A percentile compares a stretch with the other conserved stretches of the same genome.
phyloP scores from a whole-genome alignment of 2,797 vertebrate genomes.

The Schizothorax lantsangensis region DNA sequence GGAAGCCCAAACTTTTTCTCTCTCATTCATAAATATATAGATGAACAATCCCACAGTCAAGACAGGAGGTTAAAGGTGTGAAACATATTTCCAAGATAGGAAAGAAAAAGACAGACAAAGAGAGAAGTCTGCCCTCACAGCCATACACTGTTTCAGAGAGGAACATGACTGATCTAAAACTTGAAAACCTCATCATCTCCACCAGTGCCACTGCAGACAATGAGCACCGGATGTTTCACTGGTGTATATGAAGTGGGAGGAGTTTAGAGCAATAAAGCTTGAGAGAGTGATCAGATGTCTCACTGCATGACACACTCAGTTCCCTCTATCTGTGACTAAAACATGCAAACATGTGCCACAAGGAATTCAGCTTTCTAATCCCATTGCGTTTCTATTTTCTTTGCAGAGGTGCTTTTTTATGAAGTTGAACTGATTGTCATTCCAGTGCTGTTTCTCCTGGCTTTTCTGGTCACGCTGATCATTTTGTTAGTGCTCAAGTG shows the following conservation, averaged over 20 bases:
- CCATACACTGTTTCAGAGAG: background rate
- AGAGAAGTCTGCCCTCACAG: too few relatives aligned
- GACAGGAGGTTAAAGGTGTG: background rate
- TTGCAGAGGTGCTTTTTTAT: slow-evolving; percentile 65
- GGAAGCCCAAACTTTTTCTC: background rate
- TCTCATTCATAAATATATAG: too few relatives aligned
- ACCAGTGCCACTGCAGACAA: background rate
- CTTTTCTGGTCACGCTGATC: slow-evolving; percentile 74
- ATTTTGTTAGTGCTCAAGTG: slow-evolving; percentile 69
- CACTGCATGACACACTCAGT: background rate
- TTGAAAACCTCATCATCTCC: background rate
- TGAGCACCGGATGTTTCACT: background rate
- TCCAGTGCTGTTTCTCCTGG: slow-evolving; percentile 79
- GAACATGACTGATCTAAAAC: background rate
- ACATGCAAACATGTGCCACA: background rate
- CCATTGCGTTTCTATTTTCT: background rate
- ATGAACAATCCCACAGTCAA: background rate
- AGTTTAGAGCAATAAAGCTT: background rate
- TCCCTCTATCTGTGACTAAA: background rate
- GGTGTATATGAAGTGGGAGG: background rate
- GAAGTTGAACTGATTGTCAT: slow-evolving; percentile 86
- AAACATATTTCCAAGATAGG: too few relatives aligned
- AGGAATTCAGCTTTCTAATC: background rate
- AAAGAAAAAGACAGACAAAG: too few relatives aligned
- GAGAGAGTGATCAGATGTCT: too few relatives aligned